Conservation (phyloP, 2,113 vertebrate species). For the Halcyon senegalensis region DNA sequence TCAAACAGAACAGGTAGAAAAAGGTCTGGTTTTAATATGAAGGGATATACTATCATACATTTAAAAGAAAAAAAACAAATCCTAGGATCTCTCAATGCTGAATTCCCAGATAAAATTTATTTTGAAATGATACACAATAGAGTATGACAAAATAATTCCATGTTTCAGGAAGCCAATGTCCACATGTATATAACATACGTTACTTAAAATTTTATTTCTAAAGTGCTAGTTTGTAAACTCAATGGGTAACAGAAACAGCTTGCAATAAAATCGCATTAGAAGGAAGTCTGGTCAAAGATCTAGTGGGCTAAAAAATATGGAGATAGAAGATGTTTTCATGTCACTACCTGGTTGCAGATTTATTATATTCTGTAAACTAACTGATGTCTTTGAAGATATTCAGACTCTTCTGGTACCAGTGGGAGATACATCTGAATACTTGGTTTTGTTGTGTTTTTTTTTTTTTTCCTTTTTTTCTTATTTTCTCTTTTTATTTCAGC, state of each 20-base stretch:
- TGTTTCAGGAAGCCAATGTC: not conserved
- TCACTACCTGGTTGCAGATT: not conserved
- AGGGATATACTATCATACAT: not conserved
- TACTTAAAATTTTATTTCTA: not conserved
- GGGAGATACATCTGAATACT: not conserved
- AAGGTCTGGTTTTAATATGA: not conserved
- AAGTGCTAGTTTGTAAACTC: not conserved
- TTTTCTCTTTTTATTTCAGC: too few relatives aligned
- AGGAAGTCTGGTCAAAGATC: not conserved
- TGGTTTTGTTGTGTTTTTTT: too few relatives aligned
- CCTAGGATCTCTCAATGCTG: not conserved
- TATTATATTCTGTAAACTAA: not conserved
- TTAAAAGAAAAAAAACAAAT: not conserved
- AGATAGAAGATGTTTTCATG: not conserved
- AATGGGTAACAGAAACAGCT: not conserved
- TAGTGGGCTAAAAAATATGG: not conserved
- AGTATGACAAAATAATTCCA: not conserved
- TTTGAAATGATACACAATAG: not conserved
- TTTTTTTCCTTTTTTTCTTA: too few relatives aligned
- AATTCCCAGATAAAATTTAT: not conserved
- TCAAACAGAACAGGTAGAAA: not conserved
- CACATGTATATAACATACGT: accelerated
- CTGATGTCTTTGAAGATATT: not conserved
- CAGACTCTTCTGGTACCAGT: not conserved
- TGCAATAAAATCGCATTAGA: not conserved